Base-by-base conservation (phyloP, 2,113 vertebrate species). In the Siphamia tubifer region DNA sequence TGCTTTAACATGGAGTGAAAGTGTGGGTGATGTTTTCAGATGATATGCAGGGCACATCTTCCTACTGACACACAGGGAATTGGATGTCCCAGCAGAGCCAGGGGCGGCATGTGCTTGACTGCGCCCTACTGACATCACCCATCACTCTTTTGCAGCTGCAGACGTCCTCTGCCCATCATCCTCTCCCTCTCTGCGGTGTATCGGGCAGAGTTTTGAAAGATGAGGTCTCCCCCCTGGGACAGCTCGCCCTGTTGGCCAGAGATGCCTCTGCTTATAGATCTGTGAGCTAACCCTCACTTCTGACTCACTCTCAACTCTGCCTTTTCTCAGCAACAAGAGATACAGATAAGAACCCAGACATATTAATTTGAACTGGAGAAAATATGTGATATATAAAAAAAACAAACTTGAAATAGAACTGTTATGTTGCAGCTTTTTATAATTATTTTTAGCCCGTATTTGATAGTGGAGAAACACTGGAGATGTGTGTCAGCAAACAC, bases 91-190 rank as follows among this genome's bases (percentile, higher is more conserved):
- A 58, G 76, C 17, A 51, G 64, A 82, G 78, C 56, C 68, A 15
- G 49, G 44, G 66, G 69, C 68, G 49, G 43, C 60, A 2, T 74
- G 70, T 80, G 81, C 81, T 63, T 74, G 73, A 72, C 69, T 86
- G 69, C 64, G 4, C 39, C 61, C 66, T 60, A 31, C 71, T 69
- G 61, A 83, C 81, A 86, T 54, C 71, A 44, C 51, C 79, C 71
- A 88, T 86, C 81, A 79, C 39, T 84, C 84, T 83, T 74, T 48
- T 61, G 57, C 47, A 64, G 69, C 65, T 27, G 19, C 44, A 74
- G 62, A 79, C 31, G 43, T 60, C 64, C 51, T 30, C 61, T 63
- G 43, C 77, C 69, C 48, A 13, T 68, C 83, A 69, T 39, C 63
- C 28, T 61, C 40, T 30, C 38, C 55, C 15, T 44, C 10, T 62